phyloP scores from a whole-genome alignment of 2,797 vertebrate species.

The Enteromius argenteus region DNA sequence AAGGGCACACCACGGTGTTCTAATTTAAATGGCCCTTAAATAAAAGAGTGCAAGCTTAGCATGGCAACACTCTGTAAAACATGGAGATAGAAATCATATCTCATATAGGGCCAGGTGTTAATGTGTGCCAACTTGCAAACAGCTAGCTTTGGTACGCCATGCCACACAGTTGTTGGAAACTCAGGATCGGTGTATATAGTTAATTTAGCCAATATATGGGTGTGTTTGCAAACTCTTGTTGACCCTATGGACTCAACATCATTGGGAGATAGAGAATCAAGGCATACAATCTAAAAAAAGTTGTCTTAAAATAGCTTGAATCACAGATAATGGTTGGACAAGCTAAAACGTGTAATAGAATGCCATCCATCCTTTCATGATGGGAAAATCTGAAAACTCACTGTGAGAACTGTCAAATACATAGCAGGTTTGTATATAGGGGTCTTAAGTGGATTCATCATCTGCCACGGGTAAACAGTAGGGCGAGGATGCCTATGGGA shows the following conservation, averaged over 20 bases:
- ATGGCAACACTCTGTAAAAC: not conserved
- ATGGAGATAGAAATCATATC: not conserved
- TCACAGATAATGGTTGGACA: not conserved
- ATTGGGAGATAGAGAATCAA: not conserved
- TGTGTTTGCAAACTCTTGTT: not conserved
- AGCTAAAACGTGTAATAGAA: conserved; percentile 22
- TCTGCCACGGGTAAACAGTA: not conserved
- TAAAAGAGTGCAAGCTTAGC: not conserved
- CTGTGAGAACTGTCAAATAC: conserved; percentile 4
- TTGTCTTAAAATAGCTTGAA: conserved; percentile 33
- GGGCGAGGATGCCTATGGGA: not conserved
- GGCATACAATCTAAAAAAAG: not conserved
- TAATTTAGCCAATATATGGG: not conserved
- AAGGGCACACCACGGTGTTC: not conserved
- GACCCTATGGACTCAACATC: not conserved
- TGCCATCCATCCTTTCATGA: not conserved
- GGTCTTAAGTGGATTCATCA: conserved; percentile 12
- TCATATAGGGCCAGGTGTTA: conserved; percentile 9
- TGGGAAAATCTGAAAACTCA: not conserved
- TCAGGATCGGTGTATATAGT: not conserved
- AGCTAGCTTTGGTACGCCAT: not conserved
- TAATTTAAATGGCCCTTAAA: conserved; percentile 26
- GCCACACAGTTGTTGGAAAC: conserved; percentile 7
- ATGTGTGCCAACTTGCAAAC: conserved; percentile 1
- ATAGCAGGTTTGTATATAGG: conserved; percentile 2